These are phyloP conservation scores for Macrocentrus cingulum DNA, from an alignment of 1,140 invertebrate species.

Conservation along the genomic window DNA sequence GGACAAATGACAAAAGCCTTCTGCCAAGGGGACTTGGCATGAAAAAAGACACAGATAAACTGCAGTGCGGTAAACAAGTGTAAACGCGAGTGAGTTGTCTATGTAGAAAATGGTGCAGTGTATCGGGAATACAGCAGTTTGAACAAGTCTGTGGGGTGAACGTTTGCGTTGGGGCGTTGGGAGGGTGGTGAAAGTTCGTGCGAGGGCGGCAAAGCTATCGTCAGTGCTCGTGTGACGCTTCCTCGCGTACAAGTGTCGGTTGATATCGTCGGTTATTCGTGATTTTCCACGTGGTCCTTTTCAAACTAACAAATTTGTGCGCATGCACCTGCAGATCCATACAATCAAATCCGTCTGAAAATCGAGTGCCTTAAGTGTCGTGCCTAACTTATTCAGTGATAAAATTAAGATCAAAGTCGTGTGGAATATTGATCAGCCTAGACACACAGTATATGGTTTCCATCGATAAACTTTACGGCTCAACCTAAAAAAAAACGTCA, in stretches of 20 bases:
- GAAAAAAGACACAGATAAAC: too few relatives aligned
- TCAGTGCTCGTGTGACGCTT: conserved; percentile 25
- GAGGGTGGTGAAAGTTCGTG: conserved; percentile 23
- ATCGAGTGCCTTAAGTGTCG: too few relatives aligned
- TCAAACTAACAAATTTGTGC: not conserved
- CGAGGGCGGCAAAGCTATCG: conserved; percentile 23
- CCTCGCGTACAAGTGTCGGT: conserved; percentile 11
- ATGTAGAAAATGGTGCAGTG: not conserved
- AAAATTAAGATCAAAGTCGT: too few relatives aligned
- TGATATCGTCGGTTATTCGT: conserved; percentile 3
- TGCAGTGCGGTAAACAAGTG: too few relatives aligned
- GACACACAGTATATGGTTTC: too few relatives aligned
- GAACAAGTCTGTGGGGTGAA: not conserved
- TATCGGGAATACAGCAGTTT: not conserved
- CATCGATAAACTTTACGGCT: too few relatives aligned
- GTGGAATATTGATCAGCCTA: too few relatives aligned
- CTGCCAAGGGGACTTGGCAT: too few relatives aligned
- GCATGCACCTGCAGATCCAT: not conserved
- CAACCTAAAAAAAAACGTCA: too few relatives aligned
- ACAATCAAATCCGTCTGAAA: not conserved
- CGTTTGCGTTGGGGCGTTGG: conserved; percentile 12
- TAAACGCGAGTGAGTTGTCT: not conserved
- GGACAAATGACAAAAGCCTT: too few relatives aligned
- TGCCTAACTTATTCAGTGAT: too few relatives aligned
- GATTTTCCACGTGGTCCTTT: conserved; percentile 21